phyloP scores from a whole-genome alignment of 2,888 invertebrate genomes.

The Stictocephala bisonia region DNA sequence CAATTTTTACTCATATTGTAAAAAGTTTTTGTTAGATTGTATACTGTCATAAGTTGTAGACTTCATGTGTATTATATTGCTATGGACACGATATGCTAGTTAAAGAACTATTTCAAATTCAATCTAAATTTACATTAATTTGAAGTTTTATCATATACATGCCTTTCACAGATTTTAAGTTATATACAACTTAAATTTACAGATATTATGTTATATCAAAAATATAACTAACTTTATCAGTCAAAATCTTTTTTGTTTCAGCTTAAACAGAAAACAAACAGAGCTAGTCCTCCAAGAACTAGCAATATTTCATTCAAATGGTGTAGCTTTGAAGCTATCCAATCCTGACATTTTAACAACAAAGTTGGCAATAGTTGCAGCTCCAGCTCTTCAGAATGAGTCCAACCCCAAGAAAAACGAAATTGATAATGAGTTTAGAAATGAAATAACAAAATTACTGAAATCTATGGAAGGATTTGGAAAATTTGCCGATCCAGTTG shows the following conservation, averaged over 20 bases:
- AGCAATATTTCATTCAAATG: not conserved
- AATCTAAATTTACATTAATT: too few species aligned
- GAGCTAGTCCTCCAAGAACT: not conserved
- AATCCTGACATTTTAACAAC: not conserved
- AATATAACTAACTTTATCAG: too few species aligned
- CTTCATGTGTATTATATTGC: too few species aligned
- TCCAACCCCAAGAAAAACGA: not conserved
- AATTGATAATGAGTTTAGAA: not conserved
- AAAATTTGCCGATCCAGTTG: not conserved
- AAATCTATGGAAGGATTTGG: not conserved
- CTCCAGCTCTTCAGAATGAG: not conserved
- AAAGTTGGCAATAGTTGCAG: constrained; percentile 1
- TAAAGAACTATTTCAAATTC: too few species aligned
- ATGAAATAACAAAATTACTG: not conserved
- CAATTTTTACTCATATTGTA: too few species aligned
- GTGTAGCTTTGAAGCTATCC: not conserved
- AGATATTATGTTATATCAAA: too few species aligned
- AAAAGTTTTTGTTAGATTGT: too few species aligned
- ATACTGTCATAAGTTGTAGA: too few species aligned
- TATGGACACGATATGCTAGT: too few species aligned
- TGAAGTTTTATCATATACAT: too few species aligned
- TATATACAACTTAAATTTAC: too few species aligned
- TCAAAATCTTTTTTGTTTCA: not conserved
- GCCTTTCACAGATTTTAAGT: too few species aligned
- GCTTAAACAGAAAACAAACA: not conserved